Evolutionary conservation across 1,140 invertebrate genomes (phyloP).

Genomic region (Leptopilina clavipes): DNA sequence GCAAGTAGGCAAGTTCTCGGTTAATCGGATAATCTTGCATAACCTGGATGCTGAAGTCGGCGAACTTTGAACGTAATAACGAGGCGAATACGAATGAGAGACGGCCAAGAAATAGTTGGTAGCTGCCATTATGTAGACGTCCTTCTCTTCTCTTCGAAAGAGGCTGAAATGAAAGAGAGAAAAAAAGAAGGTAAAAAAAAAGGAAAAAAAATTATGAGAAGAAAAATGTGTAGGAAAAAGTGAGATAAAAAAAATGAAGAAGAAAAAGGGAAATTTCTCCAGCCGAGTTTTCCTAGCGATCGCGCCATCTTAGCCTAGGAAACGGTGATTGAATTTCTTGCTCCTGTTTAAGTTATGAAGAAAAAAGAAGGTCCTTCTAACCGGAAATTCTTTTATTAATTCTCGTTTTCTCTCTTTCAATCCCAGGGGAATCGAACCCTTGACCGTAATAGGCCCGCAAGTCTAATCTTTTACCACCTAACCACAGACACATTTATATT

Average conservation of each 20-base stretch:
- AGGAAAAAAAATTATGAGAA: background rate
- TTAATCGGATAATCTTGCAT: constrained; percentile 37
- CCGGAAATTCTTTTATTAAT: constrained; percentile 30
- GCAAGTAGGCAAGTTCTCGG: background rate
- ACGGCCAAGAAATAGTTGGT: constrained; percentile 44
- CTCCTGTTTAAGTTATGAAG: constrained; percentile 8
- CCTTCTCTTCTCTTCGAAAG: background rate
- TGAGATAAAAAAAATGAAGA: background rate
- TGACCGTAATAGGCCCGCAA: too few species aligned
- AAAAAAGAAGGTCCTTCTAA: background rate
- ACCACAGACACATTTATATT: too few species aligned
- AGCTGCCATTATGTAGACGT: constrained; percentile 29
- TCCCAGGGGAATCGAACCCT: too few species aligned
- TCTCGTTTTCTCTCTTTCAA: background rate
- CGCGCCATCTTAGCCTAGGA: background rate
- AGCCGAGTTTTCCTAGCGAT: constrained; percentile 6
- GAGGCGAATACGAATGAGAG: constrained; percentile 52
- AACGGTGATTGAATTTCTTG: constrained; percentile 34
- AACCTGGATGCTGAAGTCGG: constrained; percentile 14
- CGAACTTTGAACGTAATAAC: constrained; percentile 45
- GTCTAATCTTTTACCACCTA: too few species aligned
- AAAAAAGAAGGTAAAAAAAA: background rate
- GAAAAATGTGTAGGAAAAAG: background rate
- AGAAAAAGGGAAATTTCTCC: constrained; percentile 14
- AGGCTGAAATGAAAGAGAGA: background rate